Conservation (phyloP, 1,140 invertebrate genomes). For the Ctenoplectra terminalis region DNA sequence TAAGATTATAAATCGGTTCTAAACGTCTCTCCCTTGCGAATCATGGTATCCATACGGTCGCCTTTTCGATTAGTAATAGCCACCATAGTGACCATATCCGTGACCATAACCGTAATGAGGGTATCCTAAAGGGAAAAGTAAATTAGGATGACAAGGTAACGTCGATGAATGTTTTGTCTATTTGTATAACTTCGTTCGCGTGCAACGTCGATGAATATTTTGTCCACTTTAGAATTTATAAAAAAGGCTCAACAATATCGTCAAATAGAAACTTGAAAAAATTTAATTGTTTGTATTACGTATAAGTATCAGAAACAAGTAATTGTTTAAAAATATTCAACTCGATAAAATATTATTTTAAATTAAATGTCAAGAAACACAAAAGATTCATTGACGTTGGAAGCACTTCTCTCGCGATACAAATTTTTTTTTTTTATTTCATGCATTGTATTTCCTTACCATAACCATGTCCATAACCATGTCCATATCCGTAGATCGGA, state of each 20-base stretch:
- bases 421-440: neutral
- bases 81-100: conserved; percentile 65
- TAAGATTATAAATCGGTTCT: neutral
- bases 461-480: conserved; percentile 61
- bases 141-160: conserved; percentile 24
- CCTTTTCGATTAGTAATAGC: conserved; percentile 37
- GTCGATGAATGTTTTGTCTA: conserved; percentile 41
- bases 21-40: neutral
- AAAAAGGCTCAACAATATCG: too few species aligned
- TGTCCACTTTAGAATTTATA: neutral
- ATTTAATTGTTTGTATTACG: too few species aligned
- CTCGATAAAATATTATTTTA: too few species aligned
- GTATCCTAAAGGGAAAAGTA: conserved; percentile 65
- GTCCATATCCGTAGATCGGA: conserved; percentile 55
- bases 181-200: neutral
- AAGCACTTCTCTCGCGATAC: neutral
- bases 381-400: conserved; percentile 47
- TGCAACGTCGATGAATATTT: conserved; percentile 42
- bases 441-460: conserved; percentile 37
- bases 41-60: conserved; percentile 21
- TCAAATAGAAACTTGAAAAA: too few species aligned
- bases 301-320: too few species aligned
- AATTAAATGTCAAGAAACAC: neutral
- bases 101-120: conserved; percentile 67
- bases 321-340: too few species aligned